phyloP scores from a whole-genome alignment of 2,888 invertebrate genomes.

The Ernsta delagoae region DNA sequence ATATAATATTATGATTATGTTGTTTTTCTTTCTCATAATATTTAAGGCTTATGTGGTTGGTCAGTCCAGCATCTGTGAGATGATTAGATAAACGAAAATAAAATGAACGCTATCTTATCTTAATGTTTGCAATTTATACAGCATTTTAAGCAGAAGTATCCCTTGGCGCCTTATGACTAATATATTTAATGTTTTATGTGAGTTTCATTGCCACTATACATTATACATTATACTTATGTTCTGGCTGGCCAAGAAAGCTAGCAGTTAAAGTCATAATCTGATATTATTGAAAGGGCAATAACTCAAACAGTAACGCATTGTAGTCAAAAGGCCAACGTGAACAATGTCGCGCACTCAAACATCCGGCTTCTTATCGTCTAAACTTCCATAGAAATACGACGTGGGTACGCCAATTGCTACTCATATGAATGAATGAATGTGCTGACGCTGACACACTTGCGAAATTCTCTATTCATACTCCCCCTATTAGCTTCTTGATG shows the following conservation, averaged over 20 bases:
- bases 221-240: too few relatives aligned
- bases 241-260: neutral
- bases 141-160: too few relatives aligned
- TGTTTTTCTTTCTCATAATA: neutral
- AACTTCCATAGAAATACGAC: constrained; percentile 60
- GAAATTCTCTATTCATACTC: constrained; percentile 39
- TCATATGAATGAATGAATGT: constrained; percentile 53
- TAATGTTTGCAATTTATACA: too few relatives aligned
- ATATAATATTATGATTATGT: constrained; percentile 14
- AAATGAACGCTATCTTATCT: too few relatives aligned
- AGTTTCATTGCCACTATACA: too few relatives aligned
- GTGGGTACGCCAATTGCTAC: constrained; percentile 52
- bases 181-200: too few relatives aligned
- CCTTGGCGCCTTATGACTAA: too few relatives aligned
- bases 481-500: constrained; percentile 29
- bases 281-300: constrained; percentile 18
- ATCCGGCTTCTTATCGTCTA: constrained; percentile 74
- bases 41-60: too few relatives aligned
- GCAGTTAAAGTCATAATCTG: neutral
- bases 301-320: constrained; percentile 24
- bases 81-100: too few relatives aligned
- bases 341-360: constrained; percentile 76
- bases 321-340: constrained; percentile 50
- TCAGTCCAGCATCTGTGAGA: too few relatives aligned
- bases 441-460: constrained; percentile 48